These are phyloP conservation scores for Drosophila siamana DNA, from an alignment of 2,888 invertebrate genomes.

Conservation along the genomic window DNA sequence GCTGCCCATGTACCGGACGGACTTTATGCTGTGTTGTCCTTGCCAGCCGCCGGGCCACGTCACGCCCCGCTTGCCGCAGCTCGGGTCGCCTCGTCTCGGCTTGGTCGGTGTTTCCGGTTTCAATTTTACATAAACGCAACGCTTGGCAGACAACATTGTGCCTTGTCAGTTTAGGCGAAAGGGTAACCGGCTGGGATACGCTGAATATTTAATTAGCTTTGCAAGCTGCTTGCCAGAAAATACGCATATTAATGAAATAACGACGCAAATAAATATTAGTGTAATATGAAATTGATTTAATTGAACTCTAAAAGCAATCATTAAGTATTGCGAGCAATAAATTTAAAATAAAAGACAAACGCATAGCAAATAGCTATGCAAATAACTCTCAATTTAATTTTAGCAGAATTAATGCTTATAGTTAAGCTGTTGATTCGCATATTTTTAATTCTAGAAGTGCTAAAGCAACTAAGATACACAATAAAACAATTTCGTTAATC, in stretches of 20 bases:
- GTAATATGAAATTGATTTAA: no score
- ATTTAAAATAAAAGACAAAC: no score
- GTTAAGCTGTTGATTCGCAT: background rate
- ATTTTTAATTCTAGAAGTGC: background rate
- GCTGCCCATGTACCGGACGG: conserved; percentile 15
- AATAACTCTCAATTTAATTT: background rate
- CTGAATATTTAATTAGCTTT: background rate
- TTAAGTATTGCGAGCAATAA: no score
- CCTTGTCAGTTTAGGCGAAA: conserved; percentile 37
- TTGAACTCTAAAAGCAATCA: no score
- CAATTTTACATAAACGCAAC: conserved; percentile 67
- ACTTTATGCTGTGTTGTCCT: conserved; percentile 23
- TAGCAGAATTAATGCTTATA: background rate
- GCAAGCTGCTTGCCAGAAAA: background rate
- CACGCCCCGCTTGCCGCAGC: background rate
- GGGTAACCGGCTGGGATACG: background rate
- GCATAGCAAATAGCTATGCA: no score
- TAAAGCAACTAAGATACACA: no score
- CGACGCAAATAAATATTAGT: no score
- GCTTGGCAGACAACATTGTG: conserved; percentile 53
- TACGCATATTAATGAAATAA: background rate
- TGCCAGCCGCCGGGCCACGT: background rate
- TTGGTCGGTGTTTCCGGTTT: conserved; percentile 61
- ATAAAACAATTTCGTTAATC: no score
- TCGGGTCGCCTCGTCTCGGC: conserved; percentile 5